A percentile compares a stretch with the other conserved stretches of the same genome.
Conservation (phyloP, 2,888 invertebrate species). For the Theodoxus fluviatilis region DNA sequence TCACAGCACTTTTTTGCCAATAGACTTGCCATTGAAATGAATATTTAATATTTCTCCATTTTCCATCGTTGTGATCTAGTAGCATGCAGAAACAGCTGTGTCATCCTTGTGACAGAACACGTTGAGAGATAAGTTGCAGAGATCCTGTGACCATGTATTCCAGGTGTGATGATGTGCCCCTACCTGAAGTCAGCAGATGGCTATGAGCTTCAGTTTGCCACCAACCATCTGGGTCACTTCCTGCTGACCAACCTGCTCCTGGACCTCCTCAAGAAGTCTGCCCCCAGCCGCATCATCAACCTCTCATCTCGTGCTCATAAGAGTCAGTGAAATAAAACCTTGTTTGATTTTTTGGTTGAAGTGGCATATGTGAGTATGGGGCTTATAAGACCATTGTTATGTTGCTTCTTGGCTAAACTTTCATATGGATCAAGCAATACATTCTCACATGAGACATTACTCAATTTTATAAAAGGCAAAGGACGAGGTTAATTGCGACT, state of each 20-base stretch:
- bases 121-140: too few relatives aligned
- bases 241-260: conserved; percentile 7
- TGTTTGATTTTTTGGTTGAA: too few relatives aligned
- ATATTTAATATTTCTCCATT: too few relatives aligned
- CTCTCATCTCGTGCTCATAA: too few relatives aligned
- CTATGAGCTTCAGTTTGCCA: conserved; percentile 12
- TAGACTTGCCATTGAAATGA: too few relatives aligned
- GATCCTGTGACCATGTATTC: not conserved
- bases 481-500: too few relatives aligned
- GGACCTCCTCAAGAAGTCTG: conserved; percentile 6
- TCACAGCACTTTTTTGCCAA: too few relatives aligned
- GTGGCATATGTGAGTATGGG: not conserved
- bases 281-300: conserved; percentile 14
- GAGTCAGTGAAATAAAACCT: too few relatives aligned
- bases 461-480: too few relatives aligned
- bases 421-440: not conserved
- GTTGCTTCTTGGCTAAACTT: not conserved
- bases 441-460: not conserved
- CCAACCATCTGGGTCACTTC: conserved; percentile 15
- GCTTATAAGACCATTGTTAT: not conserved
- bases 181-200: conserved; percentile 4
- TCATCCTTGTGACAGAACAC: too few relatives aligned
- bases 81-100: too few relatives aligned
- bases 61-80: too few relatives aligned
- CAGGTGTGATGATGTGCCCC: not conserved